A percentile compares a stretch with the other conserved stretches of the same genome.
Conservation (phyloP, 2,113 vertebrate species). For the Empidonax alnorum region DNA sequence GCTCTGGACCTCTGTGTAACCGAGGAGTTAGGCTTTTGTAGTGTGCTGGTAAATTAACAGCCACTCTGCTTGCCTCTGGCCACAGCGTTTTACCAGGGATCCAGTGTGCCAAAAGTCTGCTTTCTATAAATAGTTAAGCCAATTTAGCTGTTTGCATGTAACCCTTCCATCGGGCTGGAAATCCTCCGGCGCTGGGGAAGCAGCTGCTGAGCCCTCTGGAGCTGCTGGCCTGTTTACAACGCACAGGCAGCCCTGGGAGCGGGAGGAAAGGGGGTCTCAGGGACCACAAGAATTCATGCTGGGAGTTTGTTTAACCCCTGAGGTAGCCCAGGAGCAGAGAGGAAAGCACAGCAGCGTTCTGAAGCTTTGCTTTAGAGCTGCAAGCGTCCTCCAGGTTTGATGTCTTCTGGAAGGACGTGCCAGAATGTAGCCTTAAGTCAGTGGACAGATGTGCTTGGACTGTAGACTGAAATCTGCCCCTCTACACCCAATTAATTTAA, state of each 20-base stretch:
- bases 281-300: neutral
- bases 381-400: neutral
- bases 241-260: neutral
- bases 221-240: neutral
- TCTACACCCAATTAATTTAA: neutral
- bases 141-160: conserved; percentile 34
- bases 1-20: neutral
- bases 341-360: neutral
- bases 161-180: conserved; percentile 4
- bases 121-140: conserved; percentile 36
- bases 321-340: neutral
- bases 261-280: neutral
- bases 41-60: neutral
- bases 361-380: neutral
- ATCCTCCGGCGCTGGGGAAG: neutral
- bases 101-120: neutral
- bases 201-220: neutral
- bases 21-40: neutral
- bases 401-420: neutral
- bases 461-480: neutral
- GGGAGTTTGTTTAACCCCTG: neutral
- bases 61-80: neutral
- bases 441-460: neutral
- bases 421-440: neutral
- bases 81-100: neutral